These are phyloP conservation scores for Cyanocitta stelleri DNA, from an alignment of 2,113 vertebrate genomes.

Conservation along the genomic window DNA sequence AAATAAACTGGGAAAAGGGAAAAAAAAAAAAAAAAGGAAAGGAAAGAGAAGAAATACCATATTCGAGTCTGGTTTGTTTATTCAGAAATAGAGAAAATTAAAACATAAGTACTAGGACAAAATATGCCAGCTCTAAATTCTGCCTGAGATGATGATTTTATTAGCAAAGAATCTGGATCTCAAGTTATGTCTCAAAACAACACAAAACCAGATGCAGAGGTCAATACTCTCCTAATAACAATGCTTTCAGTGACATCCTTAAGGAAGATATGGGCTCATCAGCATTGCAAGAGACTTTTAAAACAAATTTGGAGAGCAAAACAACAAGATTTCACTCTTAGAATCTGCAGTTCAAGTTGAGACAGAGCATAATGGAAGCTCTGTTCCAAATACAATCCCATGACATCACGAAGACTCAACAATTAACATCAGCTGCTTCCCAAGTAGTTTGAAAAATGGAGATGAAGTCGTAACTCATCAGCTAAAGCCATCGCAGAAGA, in stretches of 20 bases:
- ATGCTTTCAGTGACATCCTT: constrained; percentile 47
- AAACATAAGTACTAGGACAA: constrained; percentile 49
- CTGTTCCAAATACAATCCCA: constrained; percentile 31
- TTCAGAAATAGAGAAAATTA: constrained; percentile 57
- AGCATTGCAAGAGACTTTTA: not conserved
- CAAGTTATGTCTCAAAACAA: constrained; percentile 55
- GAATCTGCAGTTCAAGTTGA: not conserved
- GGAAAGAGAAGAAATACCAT: not conserved
- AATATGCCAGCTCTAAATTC: constrained; percentile 55
- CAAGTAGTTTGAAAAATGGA: constrained; percentile 2
- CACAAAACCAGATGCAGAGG: constrained; percentile 66
- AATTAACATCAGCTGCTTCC: constrained; percentile 49
- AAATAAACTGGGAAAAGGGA: not conserved
- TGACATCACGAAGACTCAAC: constrained; percentile 44
- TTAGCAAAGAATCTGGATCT: constrained; percentile 60
- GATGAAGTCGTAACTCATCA: constrained; percentile 2
- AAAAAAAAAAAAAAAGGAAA: not conserved
- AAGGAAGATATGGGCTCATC: constrained; percentile 34
- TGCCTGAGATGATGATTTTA: constrained; percentile 63
- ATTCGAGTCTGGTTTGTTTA: constrained; percentile 55
- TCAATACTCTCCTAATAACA: constrained; percentile 48
- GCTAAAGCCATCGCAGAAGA: not conserved
- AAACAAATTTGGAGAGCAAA: constrained; percentile 15
- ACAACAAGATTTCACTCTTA: not conserved
- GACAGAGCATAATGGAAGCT: constrained; percentile 20